Evolutionary conservation across 2,888 invertebrate genomes (phyloP), one percentile per base, ranked within the genome.

Genomic region (Chaetoderma sp.): DNA sequence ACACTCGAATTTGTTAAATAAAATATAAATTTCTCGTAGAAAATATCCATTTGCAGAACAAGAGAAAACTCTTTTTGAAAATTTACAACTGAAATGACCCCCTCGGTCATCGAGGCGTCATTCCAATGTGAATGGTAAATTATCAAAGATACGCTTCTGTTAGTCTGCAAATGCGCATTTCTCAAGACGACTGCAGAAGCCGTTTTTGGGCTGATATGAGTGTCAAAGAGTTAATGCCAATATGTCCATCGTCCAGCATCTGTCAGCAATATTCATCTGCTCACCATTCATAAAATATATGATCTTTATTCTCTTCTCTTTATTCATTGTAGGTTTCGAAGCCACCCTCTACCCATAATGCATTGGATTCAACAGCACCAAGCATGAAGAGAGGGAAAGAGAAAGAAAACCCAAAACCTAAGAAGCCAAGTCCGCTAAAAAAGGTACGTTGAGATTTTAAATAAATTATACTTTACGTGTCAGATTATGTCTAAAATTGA

Each of bases 311-410:
- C n/a, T n/a, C n/a, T n/a, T n/a, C n/a, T n/a, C n/a, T n/a, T n/a
- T n/a, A n/a, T n/a, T n/a, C n/a, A n/a, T n/a, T n/a, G n/a, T n/a
- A n/a, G n/a, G n/a, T 57, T 13, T 33, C 52, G 23, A 77, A 77
- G 54, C 50, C 66, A 2, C 66, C 86, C 16, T n/a, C 49, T 3
- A 27, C 49, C 21, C 49, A 21, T 27, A 81, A 81, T 59, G 55
- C 73, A 4, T 65, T 78, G 49, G 88, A 88, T 72, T 76, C 86
- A 10, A 82, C 80, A 45, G 86, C 86, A 21, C 87, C 87, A 0
- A 60, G 66, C 4, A 55, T 74, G n/a, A 86, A 86, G 66, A 73
- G 88, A 61, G 89, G 89, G 0, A 89, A 89, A 77, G 88, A 88
- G 61, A 73, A 88, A 42, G 87, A 88, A 70, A 80, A 75, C 27